phyloP scores from a whole-genome alignment of 2,797 vertebrate species.

The Hippopotamyrus pictus region DNA sequence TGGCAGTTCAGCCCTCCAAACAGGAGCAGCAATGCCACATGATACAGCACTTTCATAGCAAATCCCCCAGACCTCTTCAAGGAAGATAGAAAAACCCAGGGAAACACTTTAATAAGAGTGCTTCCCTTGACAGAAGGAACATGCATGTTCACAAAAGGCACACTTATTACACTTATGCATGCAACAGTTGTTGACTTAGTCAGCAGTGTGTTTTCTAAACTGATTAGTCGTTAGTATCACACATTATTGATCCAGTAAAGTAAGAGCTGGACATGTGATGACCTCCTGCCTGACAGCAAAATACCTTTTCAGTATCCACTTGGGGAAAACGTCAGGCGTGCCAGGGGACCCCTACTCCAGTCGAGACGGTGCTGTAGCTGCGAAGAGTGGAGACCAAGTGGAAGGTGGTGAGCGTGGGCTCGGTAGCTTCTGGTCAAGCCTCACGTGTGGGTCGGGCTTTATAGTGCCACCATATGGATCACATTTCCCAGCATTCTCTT shows the following conservation, averaged over 20 bases:
- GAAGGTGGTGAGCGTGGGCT: slow-evolving; percentile 43
- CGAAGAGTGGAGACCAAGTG: slow-evolving; percentile 29
- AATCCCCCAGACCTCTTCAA: slow-evolving; percentile 28
- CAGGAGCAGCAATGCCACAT: slow-evolving; percentile 54
- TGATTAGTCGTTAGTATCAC: not conserved
- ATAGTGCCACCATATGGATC: slow-evolving; percentile 62
- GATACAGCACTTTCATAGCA: slow-evolving; percentile 57
- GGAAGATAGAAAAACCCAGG: slow-evolving; percentile 9
- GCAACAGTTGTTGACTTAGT: not conserved
- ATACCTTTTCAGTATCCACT: slow-evolving; percentile 46
- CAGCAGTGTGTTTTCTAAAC: not conserved
- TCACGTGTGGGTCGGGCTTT: slow-evolving; percentile 53
- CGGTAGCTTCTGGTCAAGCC: slow-evolving; percentile 44
- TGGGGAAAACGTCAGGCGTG: slow-evolving; percentile 26
- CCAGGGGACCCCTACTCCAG: slow-evolving; percentile 26
- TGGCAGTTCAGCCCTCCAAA: slow-evolving; percentile 52
- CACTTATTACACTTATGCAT: not conserved
- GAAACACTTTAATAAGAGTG: not conserved
- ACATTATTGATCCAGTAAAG: not conserved
- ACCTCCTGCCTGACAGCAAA: not conserved
- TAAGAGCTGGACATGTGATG: not conserved
- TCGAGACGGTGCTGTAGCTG: slow-evolving; percentile 17
- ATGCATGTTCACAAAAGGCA: not conserved
- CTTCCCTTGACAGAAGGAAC: not conserved
- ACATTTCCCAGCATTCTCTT: slow-evolving; percentile 57